Percentiles rank a stretch among this genome's conserved stretches.
phyloP scores from a whole-genome alignment of 1,140 invertebrate species.

The Tenebrio molitor region DNA sequence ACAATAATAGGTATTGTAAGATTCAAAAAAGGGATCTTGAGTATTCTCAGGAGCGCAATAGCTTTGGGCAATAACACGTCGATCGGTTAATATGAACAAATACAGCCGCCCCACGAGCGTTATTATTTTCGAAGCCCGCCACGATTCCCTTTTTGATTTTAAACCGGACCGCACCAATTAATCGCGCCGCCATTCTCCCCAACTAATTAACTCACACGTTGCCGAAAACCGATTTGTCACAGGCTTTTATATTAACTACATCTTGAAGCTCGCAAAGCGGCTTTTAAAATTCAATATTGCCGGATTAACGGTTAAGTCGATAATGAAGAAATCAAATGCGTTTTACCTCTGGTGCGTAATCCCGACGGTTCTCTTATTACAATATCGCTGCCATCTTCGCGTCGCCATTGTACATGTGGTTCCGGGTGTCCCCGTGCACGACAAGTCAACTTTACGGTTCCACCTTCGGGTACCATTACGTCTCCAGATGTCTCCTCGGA shows the following conservation, averaged over 20 bases:
- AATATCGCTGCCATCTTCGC: slow-evolving; percentile 87
- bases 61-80: slow-evolving; percentile 50
- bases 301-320: slow-evolving; percentile 6
- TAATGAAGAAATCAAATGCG: slow-evolving; percentile 23
- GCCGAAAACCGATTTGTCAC: neutral
- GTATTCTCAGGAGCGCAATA: slow-evolving; percentile 54
- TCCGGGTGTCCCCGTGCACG: slow-evolving; percentile 84
- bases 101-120: slow-evolving; percentile 29
- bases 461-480: slow-evolving; percentile 84
- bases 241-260: slow-evolving; percentile 1
- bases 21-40: slow-evolving; percentile 55
- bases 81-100: slow-evolving; percentile 52
- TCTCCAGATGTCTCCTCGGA: slow-evolving; percentile 86
- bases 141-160: slow-evolving; percentile 19
- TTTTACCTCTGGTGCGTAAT: slow-evolving; percentile 57
- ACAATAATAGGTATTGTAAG: slow-evolving; percentile 61
- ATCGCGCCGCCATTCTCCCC: neutral
- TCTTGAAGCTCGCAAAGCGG: slow-evolving; percentile 12
- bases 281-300: slow-evolving; percentile 9
- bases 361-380: slow-evolving; percentile 69
- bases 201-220: slow-evolving; percentile 1
- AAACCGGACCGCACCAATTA: slow-evolving; percentile 30
- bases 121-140: slow-evolving; percentile 34
- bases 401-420: slow-evolving; percentile 88
- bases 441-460: slow-evolving; percentile 75